phyloP scores from a whole-genome alignment of 2,888 invertebrate species.

The Theretra japonica region DNA sequence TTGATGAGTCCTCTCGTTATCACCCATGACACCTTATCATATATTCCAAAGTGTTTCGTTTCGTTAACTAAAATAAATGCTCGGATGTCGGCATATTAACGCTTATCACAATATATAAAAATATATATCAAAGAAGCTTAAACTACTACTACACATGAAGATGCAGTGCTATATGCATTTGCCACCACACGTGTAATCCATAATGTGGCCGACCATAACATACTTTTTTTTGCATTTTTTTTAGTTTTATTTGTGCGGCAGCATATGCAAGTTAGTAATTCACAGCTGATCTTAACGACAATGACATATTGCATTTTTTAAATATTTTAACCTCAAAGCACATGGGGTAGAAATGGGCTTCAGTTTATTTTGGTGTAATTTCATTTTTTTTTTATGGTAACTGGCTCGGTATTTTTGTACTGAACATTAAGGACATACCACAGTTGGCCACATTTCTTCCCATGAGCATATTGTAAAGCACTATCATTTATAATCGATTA shows the following conservation, averaged over 20 bases:
- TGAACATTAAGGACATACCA: conserved; percentile 58
- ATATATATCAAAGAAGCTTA: conserved; percentile 84
- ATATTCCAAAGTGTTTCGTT: conserved; percentile 62
- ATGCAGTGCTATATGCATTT: conserved; percentile 80
- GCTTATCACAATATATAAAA: conserved; percentile 85
- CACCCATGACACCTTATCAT: conserved; percentile 70
- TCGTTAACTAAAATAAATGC: conserved; percentile 81
- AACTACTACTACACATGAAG: conserved; percentile 81
- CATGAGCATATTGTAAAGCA: conserved; percentile 54
- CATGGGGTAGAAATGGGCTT: conserved; percentile 64
- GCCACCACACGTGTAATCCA: conserved; percentile 79
- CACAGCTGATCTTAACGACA: conserved; percentile 76
- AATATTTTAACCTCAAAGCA: conserved; percentile 52
- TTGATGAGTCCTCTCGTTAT: conserved; percentile 56
- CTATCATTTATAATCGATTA: conserved; percentile 61
- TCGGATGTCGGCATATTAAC: conserved; percentile 82
- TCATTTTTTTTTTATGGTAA: conserved; percentile 67
- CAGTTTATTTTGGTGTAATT: conserved; percentile 40
- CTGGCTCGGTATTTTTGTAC: conserved; percentile 80
- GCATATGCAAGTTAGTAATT: conserved; percentile 80
- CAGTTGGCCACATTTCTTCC: conserved; percentile 65
- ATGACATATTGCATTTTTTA: conserved; percentile 70
- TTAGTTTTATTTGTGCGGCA: conserved; percentile 80
- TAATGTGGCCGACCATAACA: conserved; percentile 67
- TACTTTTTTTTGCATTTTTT: conserved; percentile 61